Conservation (phyloP, 2,797 vertebrate species). For the Picus viridis region DNA sequence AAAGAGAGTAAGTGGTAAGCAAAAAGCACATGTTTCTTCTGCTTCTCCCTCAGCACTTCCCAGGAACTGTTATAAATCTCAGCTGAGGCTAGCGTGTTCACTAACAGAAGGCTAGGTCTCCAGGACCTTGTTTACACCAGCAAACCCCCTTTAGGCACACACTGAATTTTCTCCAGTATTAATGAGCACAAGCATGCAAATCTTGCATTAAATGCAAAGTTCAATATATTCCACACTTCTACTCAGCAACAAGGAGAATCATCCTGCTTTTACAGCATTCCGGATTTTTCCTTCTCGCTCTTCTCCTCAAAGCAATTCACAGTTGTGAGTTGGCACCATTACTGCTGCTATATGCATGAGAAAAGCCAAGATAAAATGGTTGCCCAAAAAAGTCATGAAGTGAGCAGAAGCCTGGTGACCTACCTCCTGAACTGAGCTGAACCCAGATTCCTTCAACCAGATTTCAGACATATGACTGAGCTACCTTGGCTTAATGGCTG, state of each 20-base stretch:
- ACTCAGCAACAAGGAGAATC: not conserved
- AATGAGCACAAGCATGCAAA: not conserved
- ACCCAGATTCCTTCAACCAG: not conserved
- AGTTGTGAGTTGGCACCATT: not conserved
- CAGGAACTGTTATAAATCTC: not conserved
- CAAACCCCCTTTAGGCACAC: not conserved
- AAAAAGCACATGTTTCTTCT: not conserved
- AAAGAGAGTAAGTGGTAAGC: not conserved
- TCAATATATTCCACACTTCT: not conserved
- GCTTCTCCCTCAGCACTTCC: not conserved
- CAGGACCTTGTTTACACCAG: not conserved
- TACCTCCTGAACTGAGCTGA: not conserved
- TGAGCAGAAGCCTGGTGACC: not conserved
- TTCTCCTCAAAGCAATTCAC: not conserved
- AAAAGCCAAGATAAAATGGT: not conserved
- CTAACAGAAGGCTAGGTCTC: not conserved
- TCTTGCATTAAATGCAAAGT: not conserved
- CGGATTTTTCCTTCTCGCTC: fast-evolving
- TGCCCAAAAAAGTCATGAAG: not conserved
- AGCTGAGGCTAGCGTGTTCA: not conserved
- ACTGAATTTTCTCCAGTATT: not conserved
- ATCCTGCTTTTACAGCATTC: not conserved
- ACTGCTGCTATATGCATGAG: not conserved
- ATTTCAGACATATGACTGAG: not conserved
- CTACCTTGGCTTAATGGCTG: constrained; percentile 20